Conservation (phyloP, 2,888 invertebrate genomes). For the Hyles lineata region DNA sequence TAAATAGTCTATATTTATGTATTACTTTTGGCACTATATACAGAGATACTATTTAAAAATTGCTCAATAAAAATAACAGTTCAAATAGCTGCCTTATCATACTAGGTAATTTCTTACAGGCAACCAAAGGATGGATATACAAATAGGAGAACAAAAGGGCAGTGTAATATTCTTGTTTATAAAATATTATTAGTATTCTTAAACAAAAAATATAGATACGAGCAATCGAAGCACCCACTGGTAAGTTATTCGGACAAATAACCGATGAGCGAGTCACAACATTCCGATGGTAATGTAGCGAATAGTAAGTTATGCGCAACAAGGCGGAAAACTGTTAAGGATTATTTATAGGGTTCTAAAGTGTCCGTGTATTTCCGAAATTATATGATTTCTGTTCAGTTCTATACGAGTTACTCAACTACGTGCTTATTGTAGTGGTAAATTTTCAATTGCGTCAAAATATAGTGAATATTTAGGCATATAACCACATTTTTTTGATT, state of each 20-base stretch:
- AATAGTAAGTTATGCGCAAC: conserved; percentile 2
- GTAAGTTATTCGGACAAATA: conserved; percentile 43
- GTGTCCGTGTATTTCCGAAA: background rate
- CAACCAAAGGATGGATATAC: too few species aligned
- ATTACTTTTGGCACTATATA: too few species aligned
- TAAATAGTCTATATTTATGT: too few species aligned
- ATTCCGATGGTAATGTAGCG: background rate
- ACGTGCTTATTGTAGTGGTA: background rate
- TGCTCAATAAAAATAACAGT: too few species aligned
- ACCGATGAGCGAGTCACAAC: conserved; percentile 42
- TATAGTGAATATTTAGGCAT: too few species aligned
- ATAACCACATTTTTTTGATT: too few species aligned
- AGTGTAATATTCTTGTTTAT: too few species aligned
- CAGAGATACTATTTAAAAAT: too few species aligned
- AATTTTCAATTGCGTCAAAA: background rate
- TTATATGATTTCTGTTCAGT: background rate
- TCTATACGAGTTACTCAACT: background rate
- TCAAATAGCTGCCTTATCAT: too few species aligned
- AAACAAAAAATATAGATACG: background rate
- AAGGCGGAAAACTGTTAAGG: conserved; percentile 1
- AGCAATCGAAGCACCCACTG: conserved; percentile 39
- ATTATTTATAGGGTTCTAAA: conserved; percentile 1
- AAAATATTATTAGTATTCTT: too few species aligned
- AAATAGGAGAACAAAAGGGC: too few species aligned
- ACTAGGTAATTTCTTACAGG: too few species aligned